Evolutionary conservation across 2,888 invertebrate genomes (phyloP), one percentile per base, ranked within the genome.

Genomic region (Steinernema carpocapsae): DNA sequence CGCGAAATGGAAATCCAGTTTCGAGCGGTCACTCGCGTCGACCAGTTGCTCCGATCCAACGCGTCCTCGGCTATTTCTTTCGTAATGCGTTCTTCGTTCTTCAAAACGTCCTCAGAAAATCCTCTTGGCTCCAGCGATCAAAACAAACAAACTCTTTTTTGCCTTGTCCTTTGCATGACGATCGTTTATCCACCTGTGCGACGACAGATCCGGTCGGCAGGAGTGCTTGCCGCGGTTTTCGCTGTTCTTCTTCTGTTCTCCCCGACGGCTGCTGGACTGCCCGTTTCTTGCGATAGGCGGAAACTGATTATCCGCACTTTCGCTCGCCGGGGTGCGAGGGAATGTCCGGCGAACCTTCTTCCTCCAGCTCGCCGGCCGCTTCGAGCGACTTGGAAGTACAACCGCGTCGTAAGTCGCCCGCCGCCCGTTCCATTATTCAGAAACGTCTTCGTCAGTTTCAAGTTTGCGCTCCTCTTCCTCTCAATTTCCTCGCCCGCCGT

Each of bases 131-230:
- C 3, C 24, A 14, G 29, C 32, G 64, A 17, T 7, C 1, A 64
- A 64, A 64, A 64, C 64, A 64, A 64, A 64, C 64, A 64, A 29
- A 52, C 22, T 22, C 22, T 52, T 64, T 14, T 37, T 10, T 12
- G 26, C 6, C 64, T 64, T 32, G 48, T 48, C 64, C 64, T 24
- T 24, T 56, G 22, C 56, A 64, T 29, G 64, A 64, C 3, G 37
- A 37, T 32, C 17, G 64, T 64, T 64, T 37, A 29, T 64, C 64
- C 32, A 64, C 32, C 64, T 32, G 64, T 4, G 29, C 19, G 56
- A 48, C 48, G 19, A 17, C 48, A 64, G 64, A 64, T 64, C 64
- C 64, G 64, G 64, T 64, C 64, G 4, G 37, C 37, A 37, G 37
- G 37, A 37, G 37, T 10, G 10, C 37, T 37, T 10, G 37, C 10